phyloP scores from a whole-genome alignment of 2,888 invertebrate genomes.

The Apomyelois bistriatella region DNA sequence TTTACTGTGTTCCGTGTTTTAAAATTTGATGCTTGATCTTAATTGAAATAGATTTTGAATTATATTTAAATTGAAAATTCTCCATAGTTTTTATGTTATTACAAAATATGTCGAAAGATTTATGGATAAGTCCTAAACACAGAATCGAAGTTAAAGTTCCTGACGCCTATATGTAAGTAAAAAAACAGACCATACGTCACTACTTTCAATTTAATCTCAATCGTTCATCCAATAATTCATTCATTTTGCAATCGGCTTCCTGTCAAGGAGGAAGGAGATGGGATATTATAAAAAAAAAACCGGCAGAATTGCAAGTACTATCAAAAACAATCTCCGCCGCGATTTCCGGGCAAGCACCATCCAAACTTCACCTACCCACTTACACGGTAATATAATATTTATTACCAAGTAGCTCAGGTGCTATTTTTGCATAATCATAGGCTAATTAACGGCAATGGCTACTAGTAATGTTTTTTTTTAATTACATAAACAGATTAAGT shows the following conservation, averaged over 20 bases:
- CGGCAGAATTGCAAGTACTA: conserved; percentile 12
- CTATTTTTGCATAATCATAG: not conserved
- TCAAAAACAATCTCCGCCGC: conserved; percentile 19
- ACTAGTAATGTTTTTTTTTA: too few relatives aligned
- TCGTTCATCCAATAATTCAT: not conserved
- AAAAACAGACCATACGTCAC: not conserved
- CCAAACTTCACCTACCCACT: not conserved
- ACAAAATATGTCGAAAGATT: too few relatives aligned
- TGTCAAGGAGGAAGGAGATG: conserved; percentile 1
- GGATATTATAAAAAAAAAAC: not conserved
- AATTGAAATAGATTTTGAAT: not conserved
- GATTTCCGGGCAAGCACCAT: conserved; percentile 15
- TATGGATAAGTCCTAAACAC: too few relatives aligned
- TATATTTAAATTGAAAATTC: not conserved
- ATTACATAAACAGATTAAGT: too few relatives aligned
- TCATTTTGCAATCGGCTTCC: not conserved
- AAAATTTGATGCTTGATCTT: not conserved
- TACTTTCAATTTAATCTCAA: not conserved
- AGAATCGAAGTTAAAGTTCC: too few relatives aligned
- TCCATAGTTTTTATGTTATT: not conserved
- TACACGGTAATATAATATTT: conserved; percentile 5
- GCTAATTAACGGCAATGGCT: not conserved
- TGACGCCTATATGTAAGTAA: too few relatives aligned
- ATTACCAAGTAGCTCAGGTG: not conserved
- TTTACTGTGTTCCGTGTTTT: not conserved